Evolutionary conservation across 2,797 vertebrate genomes (phyloP), one percentile per base, ranked within the genome.

Genomic region (Steatocranus sp.): DNA sequence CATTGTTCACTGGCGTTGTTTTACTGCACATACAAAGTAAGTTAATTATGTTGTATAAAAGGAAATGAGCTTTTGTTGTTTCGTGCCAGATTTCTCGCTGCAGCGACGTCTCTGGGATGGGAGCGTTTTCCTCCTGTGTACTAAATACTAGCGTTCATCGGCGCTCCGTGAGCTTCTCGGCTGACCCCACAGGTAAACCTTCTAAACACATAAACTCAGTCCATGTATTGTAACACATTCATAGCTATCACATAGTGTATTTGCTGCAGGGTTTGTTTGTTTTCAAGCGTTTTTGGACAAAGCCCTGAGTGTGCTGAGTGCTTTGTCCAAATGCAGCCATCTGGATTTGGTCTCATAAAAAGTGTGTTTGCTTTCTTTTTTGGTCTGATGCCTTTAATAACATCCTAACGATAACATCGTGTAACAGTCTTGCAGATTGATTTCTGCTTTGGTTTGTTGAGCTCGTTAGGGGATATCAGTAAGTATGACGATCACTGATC

Each of bases 41-140:
- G 34, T 54, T 54, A 23, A 73, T 75, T 34, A 38, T 11, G 3
- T 10, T 73, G 41, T 50, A 17, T 75, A 46, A 23, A 32, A 53
- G 50, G 3, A 73, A 30, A 41, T 3, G 4, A 1, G 68, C 70
- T 68, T 38, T n/a, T 61, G 46, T 70, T 92, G 58, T 75, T 74
- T 79, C 17, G 0, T 75, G 0, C 0, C 86, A 96, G 96, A 94
- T 96, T 14, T 79, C 95, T 79, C n/a, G 11, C 23, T 77, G 82
- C 87, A 86, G 78, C 41, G 80, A 75, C 27, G 18, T 80, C 17
- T 95, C 94, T 9, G 32, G 73, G 46, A 79, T 87, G 43, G 93
- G 81, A 85, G 89, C 83, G 11, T 79, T 88, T 8, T 89, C 81
- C 5, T 86, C 77, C 75, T 82, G 82, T 34, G 36, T 76, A 6